A percentile compares a stretch with the other conserved stretches of the same genome.
phyloP scores from a whole-genome alignment of 2,888 invertebrate genomes.

The Melinopterus prodromus region DNA sequence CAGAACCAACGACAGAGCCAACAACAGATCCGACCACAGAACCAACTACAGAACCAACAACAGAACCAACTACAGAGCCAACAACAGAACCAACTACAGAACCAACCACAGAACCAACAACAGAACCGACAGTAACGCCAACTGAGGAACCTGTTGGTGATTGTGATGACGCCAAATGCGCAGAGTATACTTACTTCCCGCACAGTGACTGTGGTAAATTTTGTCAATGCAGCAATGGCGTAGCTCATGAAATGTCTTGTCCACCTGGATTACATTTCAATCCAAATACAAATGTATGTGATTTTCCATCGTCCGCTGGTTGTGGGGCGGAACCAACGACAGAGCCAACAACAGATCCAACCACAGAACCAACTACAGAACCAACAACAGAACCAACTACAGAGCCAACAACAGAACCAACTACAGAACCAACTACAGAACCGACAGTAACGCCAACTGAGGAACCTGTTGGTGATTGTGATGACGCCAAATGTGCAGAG shows the following conservation, averaged over 20 bases:
- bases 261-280: conserved; percentile 69
- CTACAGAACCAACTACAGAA: neutral
- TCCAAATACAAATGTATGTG: neutral
- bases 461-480: neutral
- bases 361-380: neutral
- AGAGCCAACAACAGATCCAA: neutral
- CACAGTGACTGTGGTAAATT: conserved; percentile 74
- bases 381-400: neutral
- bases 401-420: neutral
- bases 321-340: neutral
- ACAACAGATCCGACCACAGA: neutral
- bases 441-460: neutral
- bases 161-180: neutral
- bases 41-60: neutral
- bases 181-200: neutral
- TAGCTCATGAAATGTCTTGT: conserved; percentile 71
- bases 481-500: neutral
- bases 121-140: neutral
- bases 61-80: no score
- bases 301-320: neutral
- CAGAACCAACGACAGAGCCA: neutral
- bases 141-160: neutral
- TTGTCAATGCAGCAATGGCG: conserved; percentile 79
- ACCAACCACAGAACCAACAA: neutral
- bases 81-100: no score